A percentile compares a stretch with the other conserved stretches of the same genome.
Evolutionary conservation across 2,888 invertebrate genomes (phyloP).

Genomic region (Harpalus rubripes): DNA sequence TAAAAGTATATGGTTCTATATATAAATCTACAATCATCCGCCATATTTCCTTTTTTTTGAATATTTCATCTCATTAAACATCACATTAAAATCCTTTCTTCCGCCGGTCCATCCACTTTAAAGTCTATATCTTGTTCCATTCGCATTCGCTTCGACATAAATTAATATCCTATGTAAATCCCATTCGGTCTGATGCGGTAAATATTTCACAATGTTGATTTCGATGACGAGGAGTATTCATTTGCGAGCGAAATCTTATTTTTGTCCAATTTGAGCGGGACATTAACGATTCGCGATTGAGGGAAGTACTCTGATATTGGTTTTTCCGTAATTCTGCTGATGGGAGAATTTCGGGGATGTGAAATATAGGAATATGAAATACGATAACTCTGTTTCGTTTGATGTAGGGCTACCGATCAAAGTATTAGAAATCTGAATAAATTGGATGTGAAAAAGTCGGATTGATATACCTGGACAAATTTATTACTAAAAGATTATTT

Average conservation of each 20-base stretch:
- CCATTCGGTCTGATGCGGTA: constrained; percentile 43
- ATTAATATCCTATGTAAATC: constrained; percentile 64
- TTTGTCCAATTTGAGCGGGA: constrained; percentile 57
- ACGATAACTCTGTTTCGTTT: constrained; percentile 47
- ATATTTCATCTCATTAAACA: no score
- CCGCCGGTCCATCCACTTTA: background rate
- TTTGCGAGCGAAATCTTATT: constrained; percentile 57
- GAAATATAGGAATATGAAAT: constrained; percentile 38
- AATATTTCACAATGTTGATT: constrained; percentile 60
- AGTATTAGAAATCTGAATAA: constrained; percentile 25
- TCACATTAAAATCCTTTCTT: background rate
- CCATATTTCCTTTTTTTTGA: no score
- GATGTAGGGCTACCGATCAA: constrained; percentile 21
- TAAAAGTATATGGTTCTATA: no score
- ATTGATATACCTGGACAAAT: background rate
- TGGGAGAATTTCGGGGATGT: constrained; percentile 32
- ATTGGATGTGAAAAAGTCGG: background rate
- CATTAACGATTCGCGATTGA: constrained; percentile 57
- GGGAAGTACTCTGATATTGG: constrained; percentile 56
- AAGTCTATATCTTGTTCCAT: constrained; percentile 6
- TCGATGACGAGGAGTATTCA: constrained; percentile 38
- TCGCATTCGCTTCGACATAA: constrained; percentile 47
- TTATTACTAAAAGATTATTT: background rate
- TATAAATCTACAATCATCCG: no score
- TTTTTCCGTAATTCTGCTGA: constrained; percentile 53